Evolutionary conservation across 2,888 invertebrate genomes (phyloP), one percentile per base, ranked within the genome.

Genomic region (Epinotia ramella): DNA sequence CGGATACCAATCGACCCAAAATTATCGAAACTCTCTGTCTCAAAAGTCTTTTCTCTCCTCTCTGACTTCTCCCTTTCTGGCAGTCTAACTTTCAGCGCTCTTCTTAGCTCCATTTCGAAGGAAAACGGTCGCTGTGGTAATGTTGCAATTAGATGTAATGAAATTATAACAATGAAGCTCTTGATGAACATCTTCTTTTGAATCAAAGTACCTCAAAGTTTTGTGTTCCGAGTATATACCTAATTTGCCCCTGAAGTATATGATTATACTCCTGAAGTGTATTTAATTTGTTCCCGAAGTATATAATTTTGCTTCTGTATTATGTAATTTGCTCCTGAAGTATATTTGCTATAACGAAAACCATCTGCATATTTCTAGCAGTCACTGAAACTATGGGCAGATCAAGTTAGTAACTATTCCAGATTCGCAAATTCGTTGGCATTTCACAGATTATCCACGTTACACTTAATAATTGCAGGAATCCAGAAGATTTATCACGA

Each of bases 1-100:
- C 71, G 49, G 5, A 71, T 60, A 0, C 63, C 63, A 5, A 71
- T 63, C 9, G 63, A 33, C 5, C 62, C 71, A 16, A 71, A 71
- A 20, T 69, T 59, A 28, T 63, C 56, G 12, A 40, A 53, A 56
- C 63, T 71, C 18, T 63, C 53, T 16, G 53, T 40, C 1, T 53
- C 7, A 40, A 63, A 63, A 9, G 53, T 18, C 63, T 63, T 71
- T 40, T 63, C 18, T 18, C 5, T 63, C 16, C 49, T 70, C 18
- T 60, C 60, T 6, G 18, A 59, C 1, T 53, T 70, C 62, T 53
- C 33, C 18, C 2, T 9, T 49, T 71, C 56, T 18, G 33, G 49
- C 11, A 62, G 18, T 62, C 28, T 62, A 7, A 18, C 7, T 13
- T 60, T 49, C 9, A 63, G 53, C 7, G 20, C 33, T 63, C 40